phyloP scores from a whole-genome alignment of 2,888 invertebrate species.

The Mythimna loreyi region DNA sequence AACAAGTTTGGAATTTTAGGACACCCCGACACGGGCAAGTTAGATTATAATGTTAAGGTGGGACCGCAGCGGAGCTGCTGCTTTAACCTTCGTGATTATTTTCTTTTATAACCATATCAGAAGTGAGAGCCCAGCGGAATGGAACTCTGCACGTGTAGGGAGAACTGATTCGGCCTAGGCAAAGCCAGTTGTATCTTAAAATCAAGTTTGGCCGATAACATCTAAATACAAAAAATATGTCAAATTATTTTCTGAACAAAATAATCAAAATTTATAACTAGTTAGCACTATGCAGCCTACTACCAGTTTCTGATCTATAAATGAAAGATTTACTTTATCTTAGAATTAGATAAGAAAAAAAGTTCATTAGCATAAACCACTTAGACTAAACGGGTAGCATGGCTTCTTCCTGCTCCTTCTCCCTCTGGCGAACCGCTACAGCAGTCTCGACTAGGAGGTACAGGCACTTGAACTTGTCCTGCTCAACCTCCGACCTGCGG shows the following conservation, averaged over 20 bases:
- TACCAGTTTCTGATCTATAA: constrained; percentile 16
- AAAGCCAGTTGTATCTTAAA: too few species aligned
- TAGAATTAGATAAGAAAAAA: constrained; percentile 42
- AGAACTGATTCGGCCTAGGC: too few species aligned
- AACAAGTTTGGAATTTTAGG: too few species aligned
- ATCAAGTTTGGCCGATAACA: too few species aligned
- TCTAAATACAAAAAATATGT: too few species aligned
- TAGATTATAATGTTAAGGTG: too few species aligned
- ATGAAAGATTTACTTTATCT: constrained; percentile 43
- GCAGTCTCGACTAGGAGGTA: constrained; percentile 85
- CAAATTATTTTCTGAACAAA: constrained; percentile 7
- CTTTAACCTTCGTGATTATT: too few species aligned
- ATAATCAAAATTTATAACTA: constrained; percentile 16
- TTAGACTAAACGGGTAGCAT: constrained; percentile 58
- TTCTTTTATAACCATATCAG: too few species aligned
- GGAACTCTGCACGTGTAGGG: not conserved
- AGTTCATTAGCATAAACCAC: constrained; percentile 12
- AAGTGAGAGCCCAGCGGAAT: too few species aligned
- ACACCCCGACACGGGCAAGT: too few species aligned
- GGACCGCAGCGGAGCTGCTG: too few species aligned
- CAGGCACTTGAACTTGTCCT: constrained; percentile 83
- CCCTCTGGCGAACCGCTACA: constrained; percentile 83
- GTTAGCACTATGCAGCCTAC: constrained; percentile 1
- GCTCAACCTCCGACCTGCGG: constrained; percentile 67
- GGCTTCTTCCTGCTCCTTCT: constrained; percentile 78